phyloP scores from a whole-genome alignment of 1,140 invertebrate genomes.

The Bombus confusus region DNA sequence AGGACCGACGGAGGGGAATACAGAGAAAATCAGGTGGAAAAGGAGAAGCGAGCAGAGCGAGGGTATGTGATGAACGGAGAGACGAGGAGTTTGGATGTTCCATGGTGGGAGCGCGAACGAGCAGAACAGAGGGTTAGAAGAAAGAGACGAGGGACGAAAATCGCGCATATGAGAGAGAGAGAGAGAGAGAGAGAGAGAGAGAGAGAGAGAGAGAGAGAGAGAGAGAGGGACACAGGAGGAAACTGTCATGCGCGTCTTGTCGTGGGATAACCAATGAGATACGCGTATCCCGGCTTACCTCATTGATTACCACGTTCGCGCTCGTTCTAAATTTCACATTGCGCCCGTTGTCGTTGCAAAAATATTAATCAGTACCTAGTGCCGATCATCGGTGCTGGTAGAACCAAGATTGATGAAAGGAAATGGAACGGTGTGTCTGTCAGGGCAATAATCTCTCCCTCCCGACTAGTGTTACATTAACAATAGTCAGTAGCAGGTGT shows the following conservation, averaged over 20 bases:
- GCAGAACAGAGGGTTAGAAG: not conserved
- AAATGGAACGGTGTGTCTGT: constrained; percentile 40
- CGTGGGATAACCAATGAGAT: constrained; percentile 53
- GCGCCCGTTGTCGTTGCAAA: constrained; percentile 29
- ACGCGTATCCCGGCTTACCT: constrained; percentile 56
- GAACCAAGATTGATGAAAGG: constrained; percentile 53
- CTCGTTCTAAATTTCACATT: constrained; percentile 62
- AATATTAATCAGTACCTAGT: constrained; percentile 41
- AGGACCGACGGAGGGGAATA: not conserved
- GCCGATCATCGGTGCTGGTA: not conserved
- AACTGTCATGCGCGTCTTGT: constrained; percentile 59
- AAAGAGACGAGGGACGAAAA: not conserved
- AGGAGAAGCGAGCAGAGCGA: not conserved
- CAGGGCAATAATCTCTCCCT: constrained; percentile 40
- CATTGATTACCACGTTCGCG: constrained; percentile 62
- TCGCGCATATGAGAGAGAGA: not conserved
- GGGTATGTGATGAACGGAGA: not conserved
- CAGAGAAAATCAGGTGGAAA: not conserved
- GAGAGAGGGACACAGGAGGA: no score
- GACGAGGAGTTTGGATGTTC: not conserved
- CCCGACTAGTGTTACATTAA: constrained; percentile 9
- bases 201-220: not conserved
- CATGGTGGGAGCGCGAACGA: not conserved
- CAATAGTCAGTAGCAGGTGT: constrained; percentile 32
- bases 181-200: not conserved